A percentile compares a stretch with the other conserved stretches of the same genome.
These are phyloP conservation scores for Zeus faber DNA, from an alignment of 2,113 vertebrate species.

Conservation along the genomic window DNA sequence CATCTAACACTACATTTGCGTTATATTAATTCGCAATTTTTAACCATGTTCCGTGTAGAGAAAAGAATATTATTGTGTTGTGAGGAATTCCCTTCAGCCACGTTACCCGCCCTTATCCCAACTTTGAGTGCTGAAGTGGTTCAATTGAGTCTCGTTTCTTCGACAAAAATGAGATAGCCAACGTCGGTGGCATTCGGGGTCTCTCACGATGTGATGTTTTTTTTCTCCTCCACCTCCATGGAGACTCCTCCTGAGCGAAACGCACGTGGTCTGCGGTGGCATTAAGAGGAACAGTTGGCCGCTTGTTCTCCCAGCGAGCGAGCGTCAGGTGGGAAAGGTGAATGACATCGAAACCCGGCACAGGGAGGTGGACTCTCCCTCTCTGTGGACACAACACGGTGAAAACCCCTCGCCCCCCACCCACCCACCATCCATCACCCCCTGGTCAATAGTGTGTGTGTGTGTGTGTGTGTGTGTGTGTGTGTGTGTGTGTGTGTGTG, in stretches of 20 bases:
- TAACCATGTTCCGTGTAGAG: no score
- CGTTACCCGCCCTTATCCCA: no score
- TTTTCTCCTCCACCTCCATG: no score
- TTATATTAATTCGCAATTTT: no score
- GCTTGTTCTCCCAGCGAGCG: conserved; percentile 38
- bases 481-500: conserved; percentile 2
- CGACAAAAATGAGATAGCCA: no score
- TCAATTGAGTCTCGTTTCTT: no score
- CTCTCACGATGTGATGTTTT: no score
- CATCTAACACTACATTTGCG: no score
- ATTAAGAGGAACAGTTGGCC: conserved; percentile 38
- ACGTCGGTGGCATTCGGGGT: no score
- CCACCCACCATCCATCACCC: neutral
- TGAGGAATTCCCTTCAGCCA: no score
- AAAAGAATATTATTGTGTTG: no score
- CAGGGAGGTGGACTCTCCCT: conserved; percentile 7
- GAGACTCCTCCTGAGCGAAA: neutral
- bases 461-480: neutral
- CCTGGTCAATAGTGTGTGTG: neutral
- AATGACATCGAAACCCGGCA: conserved; percentile 56
- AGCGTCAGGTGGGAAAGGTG: conserved; percentile 39
- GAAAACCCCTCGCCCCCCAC: neutral
- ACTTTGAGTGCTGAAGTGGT: no score
- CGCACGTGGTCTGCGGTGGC: conserved; percentile 1
- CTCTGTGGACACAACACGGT: conserved; percentile 31